Percentiles rank a stretch among this genome's conserved stretches.
phyloP scores from a whole-genome alignment of 2,888 invertebrate species.

The Ariolimax columbianus region DNA sequence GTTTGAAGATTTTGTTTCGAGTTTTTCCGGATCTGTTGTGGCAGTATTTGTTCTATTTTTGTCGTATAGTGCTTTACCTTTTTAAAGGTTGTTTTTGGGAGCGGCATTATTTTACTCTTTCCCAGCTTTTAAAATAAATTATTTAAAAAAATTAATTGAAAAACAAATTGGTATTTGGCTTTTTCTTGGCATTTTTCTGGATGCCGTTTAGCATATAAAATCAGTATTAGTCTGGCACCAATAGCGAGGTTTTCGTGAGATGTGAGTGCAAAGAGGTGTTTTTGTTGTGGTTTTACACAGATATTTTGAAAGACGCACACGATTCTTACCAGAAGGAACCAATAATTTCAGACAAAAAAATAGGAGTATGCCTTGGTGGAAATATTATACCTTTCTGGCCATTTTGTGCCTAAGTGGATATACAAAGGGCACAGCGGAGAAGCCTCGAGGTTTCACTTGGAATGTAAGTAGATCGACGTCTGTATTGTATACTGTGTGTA shows the following conservation, averaged over 20 bases:
- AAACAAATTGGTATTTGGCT: too few relatives aligned
- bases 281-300: background rate
- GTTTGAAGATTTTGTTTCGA: too few relatives aligned
- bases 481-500: background rate
- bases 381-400: background rate
- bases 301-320: background rate
- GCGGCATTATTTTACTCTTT: too few relatives aligned
- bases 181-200: too few relatives aligned
- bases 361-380: constrained; percentile 4
- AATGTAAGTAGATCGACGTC: background rate
- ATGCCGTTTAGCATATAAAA: too few relatives aligned
- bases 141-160: too few relatives aligned
- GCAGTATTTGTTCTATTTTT: too few relatives aligned
- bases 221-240: constrained; percentile 10
- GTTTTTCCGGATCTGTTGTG: too few relatives aligned
- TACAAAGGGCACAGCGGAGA: background rate
- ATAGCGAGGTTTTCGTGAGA: background rate
- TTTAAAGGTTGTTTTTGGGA: too few relatives aligned
- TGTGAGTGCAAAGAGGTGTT: background rate
- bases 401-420: constrained; percentile 9
- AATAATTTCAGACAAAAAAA: background rate
- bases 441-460: background rate
- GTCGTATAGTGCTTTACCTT: too few relatives aligned
- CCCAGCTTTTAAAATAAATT: too few relatives aligned
- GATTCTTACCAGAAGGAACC: background rate